Evolutionary conservation across 2,113 vertebrate species (phyloP), one percentile per base, ranked within the genome.

Genomic region (Pelvicachromis taeniatus): DNA sequence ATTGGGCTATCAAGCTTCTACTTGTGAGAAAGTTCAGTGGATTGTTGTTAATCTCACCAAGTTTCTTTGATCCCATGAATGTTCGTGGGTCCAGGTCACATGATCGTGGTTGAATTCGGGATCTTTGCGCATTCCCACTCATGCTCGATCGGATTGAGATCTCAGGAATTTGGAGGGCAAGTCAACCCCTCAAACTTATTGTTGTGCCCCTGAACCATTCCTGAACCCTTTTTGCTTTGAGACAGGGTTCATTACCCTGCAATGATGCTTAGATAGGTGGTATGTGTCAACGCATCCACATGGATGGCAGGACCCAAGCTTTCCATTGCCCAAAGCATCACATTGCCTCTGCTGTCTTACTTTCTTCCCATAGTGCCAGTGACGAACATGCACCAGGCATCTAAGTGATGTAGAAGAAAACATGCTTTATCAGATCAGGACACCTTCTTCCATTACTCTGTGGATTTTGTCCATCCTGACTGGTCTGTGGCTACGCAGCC

Each of bases 41-140:
- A 73, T 48, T 48, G 23, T 1, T 7, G 68, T 65, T 0, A 35
- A 35, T 48, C 9, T 0, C 2, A 1, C 8, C n/a, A 33, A 8
- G 35, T 79, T 78, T 73, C 3, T 0, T 9, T 19, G 23, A 73
- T 48, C 1, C 23, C 29, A 29, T 48, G 42, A 48, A 19, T 73
- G 40, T 73, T 48, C 48, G 68, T 29, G 14, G 23, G 9, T 48
- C 3, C 42, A 48, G 35, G 61, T 65, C 11, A 13, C 63, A 42
- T 68, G n/a, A 42, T 23, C n/a, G 2, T 9, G 63, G 38, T 68
- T 42, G 7, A 42, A 40, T 68, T 68, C n/a, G 2, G 63, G 23
- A 0, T 68, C 38, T 17, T 45, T 45, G 13, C 35, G 40, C 35
- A 40, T n/a, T 65, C 35, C 61, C 61, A 65, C 35, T 40, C 6